Percentiles rank a stretch among this genome's conserved stretches.
These are phyloP conservation scores for Neostethus bicornis DNA, from an alignment of 2,797 vertebrate species.

Conservation along the genomic window DNA sequence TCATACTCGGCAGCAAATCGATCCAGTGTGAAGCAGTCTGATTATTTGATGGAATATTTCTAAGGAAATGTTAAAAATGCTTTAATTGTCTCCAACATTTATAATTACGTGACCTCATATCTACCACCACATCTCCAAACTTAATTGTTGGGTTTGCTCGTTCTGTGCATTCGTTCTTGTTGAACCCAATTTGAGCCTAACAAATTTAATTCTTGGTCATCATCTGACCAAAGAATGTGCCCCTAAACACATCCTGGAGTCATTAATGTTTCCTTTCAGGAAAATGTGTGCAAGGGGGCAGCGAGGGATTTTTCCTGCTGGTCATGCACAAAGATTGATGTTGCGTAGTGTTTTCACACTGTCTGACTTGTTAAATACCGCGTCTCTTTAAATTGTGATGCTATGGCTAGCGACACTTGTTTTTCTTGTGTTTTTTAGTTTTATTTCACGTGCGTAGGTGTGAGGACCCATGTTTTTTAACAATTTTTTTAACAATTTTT, in stretches of 20 bases:
- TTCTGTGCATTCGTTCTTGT: not conserved
- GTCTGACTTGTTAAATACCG: not conserved
- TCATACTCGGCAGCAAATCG: too few relatives aligned
- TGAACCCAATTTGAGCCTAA: not conserved
- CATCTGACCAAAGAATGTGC: conserved; percentile 1
- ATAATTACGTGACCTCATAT: not conserved
- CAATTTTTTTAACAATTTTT: too few relatives aligned
- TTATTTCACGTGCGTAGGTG: not conserved
- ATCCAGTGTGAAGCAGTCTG: too few relatives aligned
- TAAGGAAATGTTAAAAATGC: too few relatives aligned
- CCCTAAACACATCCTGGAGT: not conserved
- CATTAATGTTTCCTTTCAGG: not conserved
- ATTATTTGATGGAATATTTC: too few relatives aligned
- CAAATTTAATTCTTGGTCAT: not conserved
- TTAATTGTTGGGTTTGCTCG: not conserved
- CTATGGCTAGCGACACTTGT: not conserved
- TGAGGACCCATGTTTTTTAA: not conserved
- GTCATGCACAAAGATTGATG: not conserved
- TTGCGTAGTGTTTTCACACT: not conserved
- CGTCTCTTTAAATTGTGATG: not conserved
- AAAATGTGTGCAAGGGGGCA: not conserved
- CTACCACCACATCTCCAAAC: conserved; percentile 6
- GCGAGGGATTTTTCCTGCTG: not conserved
- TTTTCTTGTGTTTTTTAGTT: not conserved
- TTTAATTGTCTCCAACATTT: not conserved